Base-by-base conservation (phyloP, 1,140 invertebrate species). In the Sycobia sp. region DNA sequence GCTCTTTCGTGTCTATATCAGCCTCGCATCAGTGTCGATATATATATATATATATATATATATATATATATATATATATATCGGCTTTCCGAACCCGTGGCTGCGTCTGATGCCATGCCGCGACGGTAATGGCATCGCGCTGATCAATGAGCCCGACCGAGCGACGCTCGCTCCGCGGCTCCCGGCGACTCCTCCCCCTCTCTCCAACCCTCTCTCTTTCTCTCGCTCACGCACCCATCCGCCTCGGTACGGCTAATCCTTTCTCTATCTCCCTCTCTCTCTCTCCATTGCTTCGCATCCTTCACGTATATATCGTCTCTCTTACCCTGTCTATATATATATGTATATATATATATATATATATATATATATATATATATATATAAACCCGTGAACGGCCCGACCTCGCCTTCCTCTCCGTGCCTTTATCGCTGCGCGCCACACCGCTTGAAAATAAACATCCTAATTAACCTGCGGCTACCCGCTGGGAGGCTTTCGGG, bases 81-180 rank as follows among this genome's bases (percentile, higher is more conserved):
- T n/a, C n/a, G n/a, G n/a, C n/a, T n/a, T n/a, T n/a, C n/a, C n/a
- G n/a, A n/a, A n/a, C n/a, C n/a, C n/a, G n/a, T n/a, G n/a, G n/a
- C n/a, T n/a, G n/a, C n/a, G n/a, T n/a, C n/a, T n/a, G n/a, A n/a
- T n/a, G n/a, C n/a, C n/a, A n/a, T 36, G 44, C 55, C 55, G 27
- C 39, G 51, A 57, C 53, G 39, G n/a, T 47, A 67, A 54, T 62
- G 53, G 55, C 65, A 64, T 62, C 58, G n/a, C n/a, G 29, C 61
- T 56, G 61, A 69, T 72, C 68, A 70, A 65, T 68, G 68, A 62
- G 63, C 57, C n/a, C 54, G 59, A 64, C 54, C 60, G 38, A 63
- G 55, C 55, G 41, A 36, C 56, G 44, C 56, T 49, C 44, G 27
- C 32, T 39, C 43, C 58, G 23, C 57, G 20, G 54, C 54, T 55